Conservation (phyloP, 2,113 vertebrate genomes). For the Pangasianodon hypophthalmus region DNA sequence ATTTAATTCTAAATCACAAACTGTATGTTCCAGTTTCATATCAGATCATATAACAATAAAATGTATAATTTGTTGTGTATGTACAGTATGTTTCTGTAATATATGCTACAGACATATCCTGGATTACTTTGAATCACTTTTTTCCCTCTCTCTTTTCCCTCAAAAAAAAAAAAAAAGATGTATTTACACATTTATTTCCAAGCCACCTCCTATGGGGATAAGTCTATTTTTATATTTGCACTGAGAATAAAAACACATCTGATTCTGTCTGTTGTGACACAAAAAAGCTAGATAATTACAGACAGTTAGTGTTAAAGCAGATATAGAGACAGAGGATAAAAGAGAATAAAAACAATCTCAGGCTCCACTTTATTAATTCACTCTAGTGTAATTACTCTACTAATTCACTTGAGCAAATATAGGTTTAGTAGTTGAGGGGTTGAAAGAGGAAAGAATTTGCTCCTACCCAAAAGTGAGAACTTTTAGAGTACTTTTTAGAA, state of each 20-base stretch:
- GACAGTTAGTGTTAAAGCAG: conserved; percentile 4
- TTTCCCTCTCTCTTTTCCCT: conserved; percentile 17
- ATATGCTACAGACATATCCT: conserved; percentile 35
- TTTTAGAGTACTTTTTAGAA: not conserved
- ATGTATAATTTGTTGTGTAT: conserved; percentile 30
- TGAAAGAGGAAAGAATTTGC: not conserved
- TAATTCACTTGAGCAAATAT: not conserved
- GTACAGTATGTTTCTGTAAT: not conserved
- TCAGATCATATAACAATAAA: conserved; percentile 23
- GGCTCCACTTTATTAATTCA: not conserved
- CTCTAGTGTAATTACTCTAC: not conserved
- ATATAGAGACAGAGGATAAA: not conserved
- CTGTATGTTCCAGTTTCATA: conserved; percentile 10
- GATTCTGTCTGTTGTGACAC: conserved; percentile 6
- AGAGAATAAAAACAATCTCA: not conserved
- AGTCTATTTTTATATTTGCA: conserved; percentile 11
- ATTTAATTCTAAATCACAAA: not conserved
- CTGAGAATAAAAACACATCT: not conserved
- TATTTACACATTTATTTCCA: conserved; percentile 33
- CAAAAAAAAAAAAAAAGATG: conserved; percentile 29
- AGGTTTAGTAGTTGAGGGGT: not conserved
- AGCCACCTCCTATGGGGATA: conserved; percentile 12
- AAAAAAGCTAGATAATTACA: conserved; percentile 21
- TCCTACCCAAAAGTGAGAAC: not conserved
- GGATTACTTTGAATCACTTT: conserved; percentile 29